Evolutionary conservation across 2,888 invertebrate genomes (phyloP).

Genomic region (Leptarthrus brevirostris): DNA sequence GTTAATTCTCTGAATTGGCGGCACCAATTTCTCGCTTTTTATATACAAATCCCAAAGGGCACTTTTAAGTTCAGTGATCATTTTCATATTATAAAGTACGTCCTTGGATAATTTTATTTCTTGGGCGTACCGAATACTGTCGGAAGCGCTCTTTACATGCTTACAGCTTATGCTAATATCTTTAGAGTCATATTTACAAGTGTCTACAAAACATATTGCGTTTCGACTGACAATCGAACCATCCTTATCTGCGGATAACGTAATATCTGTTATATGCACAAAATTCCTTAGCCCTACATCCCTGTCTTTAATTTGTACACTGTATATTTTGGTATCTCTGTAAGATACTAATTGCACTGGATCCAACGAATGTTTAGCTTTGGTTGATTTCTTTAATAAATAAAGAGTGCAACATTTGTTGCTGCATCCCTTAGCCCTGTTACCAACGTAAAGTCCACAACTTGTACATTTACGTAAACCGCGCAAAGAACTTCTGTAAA

Average conservation of each 20-base stretch:
- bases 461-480: conserved; percentile 80
- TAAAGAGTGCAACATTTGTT: conserved; percentile 74
- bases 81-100: conserved; percentile 62
- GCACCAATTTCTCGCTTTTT: conserved; percentile 59
- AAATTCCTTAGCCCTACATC: conserved; percentile 80
- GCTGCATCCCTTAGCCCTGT: conserved; percentile 78
- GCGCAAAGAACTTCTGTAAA: conserved; percentile 61
- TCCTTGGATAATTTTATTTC: conserved; percentile 60
- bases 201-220: conserved; percentile 60
- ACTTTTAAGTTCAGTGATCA: conserved; percentile 60
- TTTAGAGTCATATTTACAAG: conserved; percentile 59
- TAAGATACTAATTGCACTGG: conserved; percentile 70
- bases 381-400: conserved; percentile 24
- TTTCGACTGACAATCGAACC: conserved; percentile 61
- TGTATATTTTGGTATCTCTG: conserved; percentile 73
- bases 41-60: conserved; percentile 62
- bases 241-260: conserved; percentile 64
- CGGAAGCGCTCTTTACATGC: conserved; percentile 60
- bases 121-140: conserved; percentile 58
- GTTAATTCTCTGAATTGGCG: conserved; percentile 63
- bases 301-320: conserved; percentile 76
- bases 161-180: conserved; percentile 59
- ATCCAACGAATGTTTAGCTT: conserved; percentile 58
- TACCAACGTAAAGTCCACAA: conserved; percentile 82
- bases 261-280: conserved; percentile 71